Evolutionary conservation across 2,113 vertebrate genomes (phyloP).

Genomic region (Brachyhypopomus occidentalis): DNA sequence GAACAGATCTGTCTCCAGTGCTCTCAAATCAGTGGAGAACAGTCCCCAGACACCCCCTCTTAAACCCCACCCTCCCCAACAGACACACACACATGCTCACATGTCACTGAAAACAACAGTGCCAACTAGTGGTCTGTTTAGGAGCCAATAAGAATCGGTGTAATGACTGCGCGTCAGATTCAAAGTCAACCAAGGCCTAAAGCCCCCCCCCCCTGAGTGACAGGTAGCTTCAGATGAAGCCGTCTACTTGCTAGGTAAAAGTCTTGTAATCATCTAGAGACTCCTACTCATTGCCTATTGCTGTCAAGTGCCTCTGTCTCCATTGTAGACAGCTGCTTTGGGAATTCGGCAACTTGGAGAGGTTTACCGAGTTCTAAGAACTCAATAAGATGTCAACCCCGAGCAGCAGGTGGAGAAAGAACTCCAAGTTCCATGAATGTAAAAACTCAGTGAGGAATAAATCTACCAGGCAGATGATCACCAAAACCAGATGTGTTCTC

Average conservation of each 20-base stretch:
- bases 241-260: slow-evolving; percentile 35
- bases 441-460: slow-evolving; percentile 1
- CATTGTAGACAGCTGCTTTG: slow-evolving; percentile 2
- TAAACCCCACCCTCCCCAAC: no score
- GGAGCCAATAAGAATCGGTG: slow-evolving; percentile 15
- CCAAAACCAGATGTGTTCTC: slow-evolving; percentile 6
- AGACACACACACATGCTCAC: background rate
- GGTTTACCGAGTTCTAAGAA: slow-evolving; percentile 14
- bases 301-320: slow-evolving; percentile 12
- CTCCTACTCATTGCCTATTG: slow-evolving; percentile 7
- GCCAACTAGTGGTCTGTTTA: slow-evolving; percentile 17
- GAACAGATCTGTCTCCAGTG: slow-evolving; percentile 20
- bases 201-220: slow-evolving; percentile 23
- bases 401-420: slow-evolving; percentile 1
- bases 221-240: slow-evolving; percentile 22
- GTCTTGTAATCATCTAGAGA: background rate
- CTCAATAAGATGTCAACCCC: background rate
- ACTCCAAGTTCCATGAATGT: background rate
- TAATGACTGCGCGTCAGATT: background rate
- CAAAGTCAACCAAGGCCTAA: background rate
- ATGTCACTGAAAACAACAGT: background rate
- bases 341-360: slow-evolving; percentile 3
- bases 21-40: background rate
- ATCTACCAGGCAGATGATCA: slow-evolving; percentile 8
- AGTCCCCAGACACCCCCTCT: slow-evolving; percentile 5